Evolutionary conservation across 2,888 invertebrate species (phyloP).

Genomic region (Acanthosoma haemorrhoidale): DNA sequence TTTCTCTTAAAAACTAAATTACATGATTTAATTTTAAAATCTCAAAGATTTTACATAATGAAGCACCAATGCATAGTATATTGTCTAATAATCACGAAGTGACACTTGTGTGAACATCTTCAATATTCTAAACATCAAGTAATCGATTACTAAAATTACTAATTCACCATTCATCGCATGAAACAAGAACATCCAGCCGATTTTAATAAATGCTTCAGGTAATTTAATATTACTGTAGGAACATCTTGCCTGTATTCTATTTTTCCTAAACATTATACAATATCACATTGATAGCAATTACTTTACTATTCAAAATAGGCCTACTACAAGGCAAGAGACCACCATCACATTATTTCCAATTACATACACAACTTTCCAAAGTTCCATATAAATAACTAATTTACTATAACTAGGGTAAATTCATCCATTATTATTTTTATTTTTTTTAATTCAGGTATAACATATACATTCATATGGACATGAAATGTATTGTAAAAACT

Average conservation of each 20-base stretch:
- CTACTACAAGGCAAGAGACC: conserved; percentile 10
- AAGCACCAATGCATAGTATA: conserved; percentile 25
- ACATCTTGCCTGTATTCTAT: not conserved
- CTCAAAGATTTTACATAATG: conserved; percentile 12
- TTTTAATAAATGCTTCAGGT: conserved; percentile 8
- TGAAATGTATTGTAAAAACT: too few species aligned
- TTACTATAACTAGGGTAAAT: not conserved
- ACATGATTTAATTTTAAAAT: not conserved
- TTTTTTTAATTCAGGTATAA: not conserved
- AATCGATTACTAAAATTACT: not conserved
- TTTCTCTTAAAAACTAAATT: conserved; percentile 16
- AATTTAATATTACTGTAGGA: conserved; percentile 2
- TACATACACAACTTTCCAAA: not conserved
- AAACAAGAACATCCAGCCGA: not conserved
- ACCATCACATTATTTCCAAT: conserved; percentile 7
- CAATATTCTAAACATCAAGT: not conserved
- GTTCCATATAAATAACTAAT: not conserved
- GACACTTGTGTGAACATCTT: conserved; percentile 1
- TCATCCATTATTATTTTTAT: not conserved
- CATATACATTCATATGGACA: not conserved
- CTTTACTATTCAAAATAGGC: conserved; percentile 13
- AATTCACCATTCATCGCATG: not conserved
- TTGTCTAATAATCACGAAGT: conserved; percentile 15
- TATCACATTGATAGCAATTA: conserved; percentile 12
- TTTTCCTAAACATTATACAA: not conserved